Percentiles rank a stretch among this genome's conserved stretches.
These are phyloP conservation scores for Caerostris darwini DNA, from an alignment of 1,140 invertebrate species.

Conservation along the genomic window DNA sequence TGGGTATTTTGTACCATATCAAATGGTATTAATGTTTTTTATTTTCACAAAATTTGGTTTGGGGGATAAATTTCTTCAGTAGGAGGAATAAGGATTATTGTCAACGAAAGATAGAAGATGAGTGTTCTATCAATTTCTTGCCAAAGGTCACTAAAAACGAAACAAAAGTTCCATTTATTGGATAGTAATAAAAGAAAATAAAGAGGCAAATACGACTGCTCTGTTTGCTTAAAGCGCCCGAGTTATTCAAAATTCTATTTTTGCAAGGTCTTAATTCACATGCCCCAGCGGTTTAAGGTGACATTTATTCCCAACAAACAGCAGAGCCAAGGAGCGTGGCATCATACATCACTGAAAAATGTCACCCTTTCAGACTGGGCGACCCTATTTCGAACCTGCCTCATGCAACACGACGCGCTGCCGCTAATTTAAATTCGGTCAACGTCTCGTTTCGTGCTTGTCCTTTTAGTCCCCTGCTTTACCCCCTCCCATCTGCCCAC, in stretches of 20 bases:
- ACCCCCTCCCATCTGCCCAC: neutral
- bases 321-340: neutral
- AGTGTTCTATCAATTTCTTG: no score
- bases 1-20: no score
- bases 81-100: no score
- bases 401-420: neutral
- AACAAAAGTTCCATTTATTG: no score
- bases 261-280: conserved; percentile 35
- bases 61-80: no score
- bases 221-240: no score
- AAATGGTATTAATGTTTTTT: no score
- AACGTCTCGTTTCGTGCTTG: conserved; percentile 2
- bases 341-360: conserved; percentile 37
- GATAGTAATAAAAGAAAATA: no score
- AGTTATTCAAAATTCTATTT: conserved; percentile 13
- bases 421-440: conserved; percentile 37
- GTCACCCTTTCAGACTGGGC: neutral
- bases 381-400: conserved; percentile 2
- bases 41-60: no score
- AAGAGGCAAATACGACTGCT: no score
- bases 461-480: neutral
- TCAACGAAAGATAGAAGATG: no score
- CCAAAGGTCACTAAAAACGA: neutral
- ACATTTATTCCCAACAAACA: neutral
- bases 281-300: neutral